These are phyloP conservation scores for Neoaliturus tenellus DNA, from an alignment of 2,888 invertebrate genomes.

Conservation along the genomic window DNA sequence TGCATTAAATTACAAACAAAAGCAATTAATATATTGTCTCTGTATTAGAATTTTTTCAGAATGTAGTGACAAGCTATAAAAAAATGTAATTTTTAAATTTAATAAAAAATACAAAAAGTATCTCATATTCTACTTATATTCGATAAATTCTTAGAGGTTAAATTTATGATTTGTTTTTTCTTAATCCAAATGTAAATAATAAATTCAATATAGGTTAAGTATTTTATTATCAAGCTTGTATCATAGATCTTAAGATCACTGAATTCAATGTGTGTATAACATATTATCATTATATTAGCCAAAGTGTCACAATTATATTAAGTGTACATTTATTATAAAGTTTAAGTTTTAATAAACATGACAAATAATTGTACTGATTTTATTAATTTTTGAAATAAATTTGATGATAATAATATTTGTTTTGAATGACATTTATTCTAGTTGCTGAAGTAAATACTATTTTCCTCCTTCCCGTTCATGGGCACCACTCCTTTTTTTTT, in stretches of 20 bases:
- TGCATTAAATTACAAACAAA: no score
- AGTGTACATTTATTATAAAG: constrained; percentile 33
- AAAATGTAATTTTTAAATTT: no score
- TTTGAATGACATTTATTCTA: no score
- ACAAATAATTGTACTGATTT: neutral
- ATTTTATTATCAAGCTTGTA: neutral
- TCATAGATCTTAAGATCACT: neutral
- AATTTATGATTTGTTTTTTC: no score
- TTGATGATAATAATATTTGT: neutral
- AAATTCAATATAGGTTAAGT: neutral
- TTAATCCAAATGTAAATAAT: no score
- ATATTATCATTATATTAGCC: constrained; percentile 34
- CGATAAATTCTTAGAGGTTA: neutral
- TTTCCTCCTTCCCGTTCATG: no score
- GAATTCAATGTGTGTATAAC: neutral
- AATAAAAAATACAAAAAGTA: no score
- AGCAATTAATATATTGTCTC: no score
- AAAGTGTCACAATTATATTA: neutral
- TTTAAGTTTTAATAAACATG: neutral
- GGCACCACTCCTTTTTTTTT: no score
- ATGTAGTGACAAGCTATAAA: no score
- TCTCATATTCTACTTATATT: neutral
- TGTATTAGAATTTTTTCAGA: no score
- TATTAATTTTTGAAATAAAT: neutral
- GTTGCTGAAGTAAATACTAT: no score